These are phyloP conservation scores for Drosophila equinoxialis DNA, from an alignment of 1,140 invertebrate genomes.

Conservation along the genomic window DNA sequence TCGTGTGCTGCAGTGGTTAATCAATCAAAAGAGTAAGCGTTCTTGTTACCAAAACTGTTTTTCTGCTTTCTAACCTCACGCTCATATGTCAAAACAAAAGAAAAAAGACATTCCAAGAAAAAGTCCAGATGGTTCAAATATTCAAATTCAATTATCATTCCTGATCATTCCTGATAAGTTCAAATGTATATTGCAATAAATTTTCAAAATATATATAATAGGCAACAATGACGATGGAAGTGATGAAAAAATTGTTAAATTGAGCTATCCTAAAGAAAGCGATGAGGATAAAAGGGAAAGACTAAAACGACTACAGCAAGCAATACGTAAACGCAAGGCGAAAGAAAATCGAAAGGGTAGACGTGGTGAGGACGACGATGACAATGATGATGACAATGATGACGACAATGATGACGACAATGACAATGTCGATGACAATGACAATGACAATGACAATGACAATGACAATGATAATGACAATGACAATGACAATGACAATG, in stretches of 20 bases:
- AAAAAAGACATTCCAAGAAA: slow-evolving; percentile 42
- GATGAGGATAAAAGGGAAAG: slow-evolving; percentile 66
- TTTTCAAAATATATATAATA: slow-evolving; percentile 69
- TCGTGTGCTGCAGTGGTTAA: slow-evolving; percentile 96
- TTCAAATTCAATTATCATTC: slow-evolving; percentile 63
- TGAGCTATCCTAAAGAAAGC: slow-evolving; percentile 82
- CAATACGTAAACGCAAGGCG: slow-evolving; percentile 82
- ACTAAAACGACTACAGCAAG: slow-evolving; percentile 65
- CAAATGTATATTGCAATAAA: slow-evolving; percentile 26
- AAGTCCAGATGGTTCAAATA: slow-evolving; percentile 54
- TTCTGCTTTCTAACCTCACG: slow-evolving; percentile 73
- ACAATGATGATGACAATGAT: slow-evolving; percentile 16
- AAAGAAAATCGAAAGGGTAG: slow-evolving; percentile 34
- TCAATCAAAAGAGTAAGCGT: slow-evolving; percentile 96
- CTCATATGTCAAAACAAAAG: slow-evolving; percentile 63
- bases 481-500: slow-evolving; percentile 16
- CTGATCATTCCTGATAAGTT: slow-evolving; percentile 32
- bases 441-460: slow-evolving; percentile 9
- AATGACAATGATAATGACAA: background rate
- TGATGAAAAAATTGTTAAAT: slow-evolving; percentile 83
- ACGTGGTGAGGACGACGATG: slow-evolving; percentile 44
- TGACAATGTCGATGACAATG: background rate
- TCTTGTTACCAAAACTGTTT: slow-evolving; percentile 69
- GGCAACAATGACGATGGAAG: slow-evolving; percentile 84
- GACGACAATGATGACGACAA: slow-evolving; percentile 15